Percentiles rank a stretch among this genome's conserved stretches.
Conservation (phyloP, 2,797 vertebrate species). For the Fringilla coelebs region DNA sequence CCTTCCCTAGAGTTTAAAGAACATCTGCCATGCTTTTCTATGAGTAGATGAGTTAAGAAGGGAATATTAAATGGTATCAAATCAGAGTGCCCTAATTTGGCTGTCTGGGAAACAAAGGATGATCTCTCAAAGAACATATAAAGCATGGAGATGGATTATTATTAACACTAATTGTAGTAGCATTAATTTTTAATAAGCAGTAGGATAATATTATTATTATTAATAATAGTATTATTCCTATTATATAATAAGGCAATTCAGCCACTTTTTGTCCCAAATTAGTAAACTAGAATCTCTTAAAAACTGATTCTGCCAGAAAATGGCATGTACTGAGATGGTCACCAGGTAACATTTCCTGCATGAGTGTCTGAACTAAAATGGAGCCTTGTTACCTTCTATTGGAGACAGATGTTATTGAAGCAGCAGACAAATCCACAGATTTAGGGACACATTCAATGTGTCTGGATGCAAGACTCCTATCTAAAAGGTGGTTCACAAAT, state of each 20-base stretch:
- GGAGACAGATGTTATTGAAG: neutral
- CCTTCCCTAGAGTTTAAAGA: constrained; percentile 36
- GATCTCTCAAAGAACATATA: neutral
- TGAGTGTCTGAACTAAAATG: neutral
- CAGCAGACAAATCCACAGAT: neutral
- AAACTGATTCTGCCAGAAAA: neutral
- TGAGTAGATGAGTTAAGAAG: neutral
- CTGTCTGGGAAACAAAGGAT: neutral
- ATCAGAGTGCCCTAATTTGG: neutral
- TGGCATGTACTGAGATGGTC: neutral
- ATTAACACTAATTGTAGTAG: neutral
- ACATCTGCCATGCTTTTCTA: constrained; percentile 11
- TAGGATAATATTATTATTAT: rapidly evolving
- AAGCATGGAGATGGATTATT: neutral
- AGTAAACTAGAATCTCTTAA: neutral
- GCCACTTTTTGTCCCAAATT: neutral
- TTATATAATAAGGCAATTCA: neutral
- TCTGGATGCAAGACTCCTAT: neutral
- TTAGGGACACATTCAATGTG: neutral
- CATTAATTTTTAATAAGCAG: neutral
- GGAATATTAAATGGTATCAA: constrained; percentile 19
- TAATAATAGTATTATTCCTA: too few species aligned
- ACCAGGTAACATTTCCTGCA: neutral
- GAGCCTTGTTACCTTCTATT: neutral
- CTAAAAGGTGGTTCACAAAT: neutral